Evolutionary conservation across 2,113 vertebrate species (phyloP).

Genomic region (Epinephelus cyanopodus): DNA sequence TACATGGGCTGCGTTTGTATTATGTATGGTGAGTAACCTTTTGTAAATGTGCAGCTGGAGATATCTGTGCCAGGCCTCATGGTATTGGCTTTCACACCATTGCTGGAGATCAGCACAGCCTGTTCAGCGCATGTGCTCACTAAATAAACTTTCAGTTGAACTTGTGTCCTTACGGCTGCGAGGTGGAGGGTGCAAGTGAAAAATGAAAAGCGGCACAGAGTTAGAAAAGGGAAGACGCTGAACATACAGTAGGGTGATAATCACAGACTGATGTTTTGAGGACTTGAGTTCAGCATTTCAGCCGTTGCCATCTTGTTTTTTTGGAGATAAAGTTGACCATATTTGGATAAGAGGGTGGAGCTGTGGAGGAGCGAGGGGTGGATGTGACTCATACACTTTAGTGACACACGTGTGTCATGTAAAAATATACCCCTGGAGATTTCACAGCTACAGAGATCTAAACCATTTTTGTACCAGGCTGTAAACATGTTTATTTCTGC

Average conservation of each 20-base stretch:
- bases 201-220: background rate
- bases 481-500: no score
- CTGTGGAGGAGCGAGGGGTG: no score
- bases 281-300: no score
- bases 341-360: no score
- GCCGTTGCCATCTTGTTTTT: no score
- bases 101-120: background rate
- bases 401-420: no score
- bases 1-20: slow-evolving; percentile 17
- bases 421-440: no score
- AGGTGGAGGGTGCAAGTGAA: background rate
- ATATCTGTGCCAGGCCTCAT: slow-evolving; percentile 2
- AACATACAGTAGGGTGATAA: background rate
- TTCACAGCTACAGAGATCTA: no score
- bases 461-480: no score
- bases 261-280: no score
- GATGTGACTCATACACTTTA: no score
- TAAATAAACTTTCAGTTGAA: background rate
- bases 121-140: background rate
- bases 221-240: background rate
- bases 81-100: slow-evolving; percentile 1
- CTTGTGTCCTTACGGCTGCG: background rate
- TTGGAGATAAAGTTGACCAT: no score
- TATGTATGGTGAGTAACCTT: slow-evolving; percentile 13
- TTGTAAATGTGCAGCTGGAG: slow-evolving; percentile 2